Evolutionary conservation across 2,888 invertebrate species (phyloP).

Genomic region (Oithona nana): DNA sequence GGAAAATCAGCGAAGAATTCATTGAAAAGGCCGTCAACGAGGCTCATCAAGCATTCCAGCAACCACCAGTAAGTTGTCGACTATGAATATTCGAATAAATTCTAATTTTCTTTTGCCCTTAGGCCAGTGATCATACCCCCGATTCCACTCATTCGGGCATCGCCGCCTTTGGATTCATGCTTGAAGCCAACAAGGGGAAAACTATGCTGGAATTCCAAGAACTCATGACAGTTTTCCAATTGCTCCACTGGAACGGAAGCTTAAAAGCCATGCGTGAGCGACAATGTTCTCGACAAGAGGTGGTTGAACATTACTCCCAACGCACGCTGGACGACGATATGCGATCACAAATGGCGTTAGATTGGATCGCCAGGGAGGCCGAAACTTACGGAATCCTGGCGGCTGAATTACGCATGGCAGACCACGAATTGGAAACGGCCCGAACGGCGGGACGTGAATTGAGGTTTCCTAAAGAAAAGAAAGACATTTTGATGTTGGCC

Average conservation of each 20-base stretch:
- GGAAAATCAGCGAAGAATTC: slow-evolving; percentile 78
- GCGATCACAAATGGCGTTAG: slow-evolving; percentile 86
- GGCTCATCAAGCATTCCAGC: slow-evolving; percentile 33
- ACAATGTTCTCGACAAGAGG: slow-evolving; percentile 76
- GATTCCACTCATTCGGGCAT: slow-evolving; percentile 50
- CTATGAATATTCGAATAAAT: too few species aligned
- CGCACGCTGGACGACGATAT: slow-evolving; percentile 81
- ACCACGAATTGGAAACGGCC: slow-evolving; percentile 65
- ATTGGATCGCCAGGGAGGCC: slow-evolving; percentile 55
- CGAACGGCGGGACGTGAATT: slow-evolving; percentile 72
- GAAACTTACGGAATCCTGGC: slow-evolving; percentile 43
- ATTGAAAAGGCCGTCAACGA: slow-evolving; percentile 81
- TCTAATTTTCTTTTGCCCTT: too few species aligned
- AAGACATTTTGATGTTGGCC: slow-evolving; percentile 76
- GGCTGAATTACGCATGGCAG: slow-evolving; percentile 60
- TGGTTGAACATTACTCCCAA: slow-evolving; percentile 78
- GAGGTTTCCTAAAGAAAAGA: slow-evolving; percentile 83
- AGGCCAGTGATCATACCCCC: slow-evolving; percentile 24
- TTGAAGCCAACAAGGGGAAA: slow-evolving; percentile 44
- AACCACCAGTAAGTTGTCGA: not conserved
- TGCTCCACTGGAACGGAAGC: slow-evolving; percentile 92
- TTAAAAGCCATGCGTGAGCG: slow-evolving; percentile 83
- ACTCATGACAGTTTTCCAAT: slow-evolving; percentile 89
- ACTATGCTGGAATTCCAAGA: slow-evolving; percentile 93
- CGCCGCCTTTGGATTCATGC: slow-evolving; percentile 44